Evolutionary conservation across 2,113 vertebrate genomes (phyloP), one percentile per base, ranked within the genome.

Genomic region (Aphelocoma coerulescens): DNA sequence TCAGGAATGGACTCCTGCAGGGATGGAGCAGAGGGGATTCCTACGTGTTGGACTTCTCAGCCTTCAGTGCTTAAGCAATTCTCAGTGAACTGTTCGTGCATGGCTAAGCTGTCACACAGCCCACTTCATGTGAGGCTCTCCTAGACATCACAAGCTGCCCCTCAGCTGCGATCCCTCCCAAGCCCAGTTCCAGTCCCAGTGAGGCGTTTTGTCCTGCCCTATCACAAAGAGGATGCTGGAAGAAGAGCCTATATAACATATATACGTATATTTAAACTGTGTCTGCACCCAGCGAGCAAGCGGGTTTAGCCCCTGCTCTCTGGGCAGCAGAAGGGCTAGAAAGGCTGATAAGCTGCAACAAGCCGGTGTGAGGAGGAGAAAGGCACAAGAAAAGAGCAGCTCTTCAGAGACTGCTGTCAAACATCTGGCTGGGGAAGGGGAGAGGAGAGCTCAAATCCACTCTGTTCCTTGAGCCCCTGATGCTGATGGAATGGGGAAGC

Each of bases 361-460:
- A 97, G 96, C 97, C 97, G 3, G 94, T 59, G 71, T 79, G 94
- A 96, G 91, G 73, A 95, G 92, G 95, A 95, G 94, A 96, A 98
- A 98, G 98, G 98, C 98, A 98, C 98, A 22, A 98, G 97, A 98
- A 97, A 98, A 97, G 85, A 96, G 98, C 79, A 88, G 96, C 94
- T 85, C 97, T 96, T 89, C 55, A 96, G 95, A 95, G 85, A 79
- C 94, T 95, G 96, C 97, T 61, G 61, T 97, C 89, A 86, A 95
- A 96, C 93, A 94, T 95, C 96, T 96, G 95, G 96, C 95, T 97
- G 88, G 87, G 93, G 93, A 46, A 92, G 85, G 91, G 54, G 86
- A 93, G 77, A 95, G 79, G 82, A 93, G 83, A 95, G 95, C 93
- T 96, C 93, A 85, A 95, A 96, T 96, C 94, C 85, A 89, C 93